A percentile compares a stretch with the other conserved stretches of the same genome.
phyloP scores from a whole-genome alignment of 2,797 vertebrate species.

The Argentina silus region DNA sequence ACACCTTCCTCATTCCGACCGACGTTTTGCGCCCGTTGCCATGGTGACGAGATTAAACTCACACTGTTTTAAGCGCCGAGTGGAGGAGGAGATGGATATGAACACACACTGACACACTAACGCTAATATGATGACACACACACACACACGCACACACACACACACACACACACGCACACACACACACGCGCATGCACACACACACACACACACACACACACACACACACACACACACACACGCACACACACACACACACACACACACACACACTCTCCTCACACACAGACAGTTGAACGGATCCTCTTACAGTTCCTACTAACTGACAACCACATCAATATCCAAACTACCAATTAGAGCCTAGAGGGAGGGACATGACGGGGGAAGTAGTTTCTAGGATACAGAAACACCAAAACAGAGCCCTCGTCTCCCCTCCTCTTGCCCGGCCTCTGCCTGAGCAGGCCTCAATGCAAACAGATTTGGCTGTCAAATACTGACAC shows the following conservation, averaged over 20 bases:
- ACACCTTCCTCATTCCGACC: slow-evolving; percentile 78
- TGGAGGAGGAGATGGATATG: slow-evolving; percentile 74
- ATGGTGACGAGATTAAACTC: slow-evolving; percentile 98
- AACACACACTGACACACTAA: slow-evolving; percentile 66
- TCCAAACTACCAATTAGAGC: slow-evolving; percentile 56
- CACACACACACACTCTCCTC: slow-evolving; percentile 20
- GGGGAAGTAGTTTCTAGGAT: slow-evolving; percentile 34
- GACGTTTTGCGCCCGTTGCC: slow-evolving; percentile 85
- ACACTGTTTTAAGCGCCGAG: slow-evolving; percentile 91
- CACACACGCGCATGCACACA: slow-evolving; percentile 11
- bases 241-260: not conserved
- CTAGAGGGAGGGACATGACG: slow-evolving; percentile 12
- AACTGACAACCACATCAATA: slow-evolving; percentile 66
- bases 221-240: slow-evolving; percentile 13
- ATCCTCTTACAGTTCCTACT: slow-evolving; percentile 53
- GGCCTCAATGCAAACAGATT: slow-evolving; percentile 66
- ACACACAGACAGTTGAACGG: slow-evolving; percentile 37
- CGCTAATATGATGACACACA: slow-evolving; percentile 25
- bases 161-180: not conserved
- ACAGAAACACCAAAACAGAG: slow-evolving; percentile 60
- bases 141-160: slow-evolving; percentile 22
- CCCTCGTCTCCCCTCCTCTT: slow-evolving; percentile 55
- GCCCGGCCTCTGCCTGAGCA: slow-evolving; percentile 48
- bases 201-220: slow-evolving; percentile 21
- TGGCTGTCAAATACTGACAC: slow-evolving; percentile 74